A percentile compares a stretch with the other conserved stretches of the same genome.
Evolutionary conservation across 2,888 invertebrate species (phyloP).

Genomic region (Gerris lacustris): DNA sequence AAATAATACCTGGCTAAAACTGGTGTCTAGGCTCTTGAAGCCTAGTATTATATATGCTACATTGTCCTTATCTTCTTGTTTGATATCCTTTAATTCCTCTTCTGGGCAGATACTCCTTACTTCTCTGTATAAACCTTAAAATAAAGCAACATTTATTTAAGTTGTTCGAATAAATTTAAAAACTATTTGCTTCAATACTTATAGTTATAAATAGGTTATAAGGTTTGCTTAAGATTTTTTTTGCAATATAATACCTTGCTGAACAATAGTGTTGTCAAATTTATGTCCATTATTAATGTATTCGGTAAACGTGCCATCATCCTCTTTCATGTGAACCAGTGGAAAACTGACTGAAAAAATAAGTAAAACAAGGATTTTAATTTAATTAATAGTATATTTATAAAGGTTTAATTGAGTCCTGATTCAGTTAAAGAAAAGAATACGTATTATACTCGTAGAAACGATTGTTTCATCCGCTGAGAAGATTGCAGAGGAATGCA

Average conservation of each 20-base stretch:
- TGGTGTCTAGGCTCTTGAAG: slow-evolving; percentile 37
- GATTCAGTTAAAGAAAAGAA: too few species aligned
- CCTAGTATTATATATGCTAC: slow-evolving; percentile 35
- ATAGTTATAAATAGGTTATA: not conserved
- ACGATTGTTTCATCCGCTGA: too few species aligned
- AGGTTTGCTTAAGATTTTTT: not conserved
- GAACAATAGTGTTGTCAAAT: slow-evolving; percentile 29
- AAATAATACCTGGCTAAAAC: slow-evolving; percentile 32
- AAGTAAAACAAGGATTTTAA: slow-evolving; percentile 1
- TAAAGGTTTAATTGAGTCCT: too few species aligned
- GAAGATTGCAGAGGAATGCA: too few species aligned
- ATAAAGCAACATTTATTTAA: slow-evolving; percentile 3
- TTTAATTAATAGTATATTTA: not conserved
- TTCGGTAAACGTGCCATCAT: slow-evolving; percentile 28
- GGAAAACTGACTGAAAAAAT: slow-evolving; percentile 35
- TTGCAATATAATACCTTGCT: slow-evolving; percentile 31
- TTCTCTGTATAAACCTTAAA: slow-evolving; percentile 36
- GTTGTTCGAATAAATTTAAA: slow-evolving; percentile 6
- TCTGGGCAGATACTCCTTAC: slow-evolving; percentile 35
- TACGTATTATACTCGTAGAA: too few species aligned
- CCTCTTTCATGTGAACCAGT: slow-evolving; percentile 34
- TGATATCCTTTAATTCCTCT: slow-evolving; percentile 28
- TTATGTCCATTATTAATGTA: slow-evolving; percentile 29
- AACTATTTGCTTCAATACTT: not conserved
- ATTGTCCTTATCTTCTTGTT: slow-evolving; percentile 22